These are phyloP conservation scores for Lanistes nyassanus DNA, from an alignment of 1,140 invertebrate genomes.

Conservation along the genomic window DNA sequence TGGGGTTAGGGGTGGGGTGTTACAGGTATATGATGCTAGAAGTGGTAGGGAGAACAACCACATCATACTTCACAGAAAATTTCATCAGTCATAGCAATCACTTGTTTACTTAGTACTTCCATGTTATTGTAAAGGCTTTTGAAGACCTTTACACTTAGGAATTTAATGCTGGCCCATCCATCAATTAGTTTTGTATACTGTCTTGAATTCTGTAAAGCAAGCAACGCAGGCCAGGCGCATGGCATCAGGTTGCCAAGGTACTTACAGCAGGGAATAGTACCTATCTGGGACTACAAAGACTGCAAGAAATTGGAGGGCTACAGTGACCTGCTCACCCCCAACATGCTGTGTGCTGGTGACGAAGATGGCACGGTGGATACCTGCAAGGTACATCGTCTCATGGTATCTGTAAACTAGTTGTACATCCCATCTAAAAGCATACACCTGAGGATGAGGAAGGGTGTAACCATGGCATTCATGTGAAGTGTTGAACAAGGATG, in stretches of 20 bases:
- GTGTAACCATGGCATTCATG: background rate
- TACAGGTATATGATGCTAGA: too few species aligned
- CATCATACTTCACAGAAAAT: too few species aligned
- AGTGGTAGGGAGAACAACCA: too few species aligned
- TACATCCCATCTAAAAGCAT: background rate
- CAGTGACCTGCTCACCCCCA: slow-evolving; percentile 13
- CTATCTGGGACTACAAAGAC: slow-evolving; percentile 8
- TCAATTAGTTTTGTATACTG: too few species aligned
- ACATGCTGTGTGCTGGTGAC: slow-evolving; percentile 30
- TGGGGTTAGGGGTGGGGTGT: too few species aligned
- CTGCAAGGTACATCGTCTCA: slow-evolving; percentile 10
- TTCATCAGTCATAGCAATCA: too few species aligned
- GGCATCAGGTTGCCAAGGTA: background rate
- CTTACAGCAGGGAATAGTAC: slow-evolving; percentile 27
- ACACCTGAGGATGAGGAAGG: background rate
- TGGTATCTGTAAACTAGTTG: background rate
- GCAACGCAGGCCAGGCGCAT: background rate
- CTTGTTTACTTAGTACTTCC: too few species aligned
- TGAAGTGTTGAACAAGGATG: background rate
- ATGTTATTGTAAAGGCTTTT: too few species aligned
- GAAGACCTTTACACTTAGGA: too few species aligned
- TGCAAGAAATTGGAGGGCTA: slow-evolving; percentile 26
- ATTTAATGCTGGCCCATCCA: too few species aligned
- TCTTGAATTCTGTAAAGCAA: background rate
- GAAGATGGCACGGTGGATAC: slow-evolving; percentile 25